phyloP scores from a whole-genome alignment of 2,113 vertebrate genomes.

The Fregetta grallaria region DNA sequence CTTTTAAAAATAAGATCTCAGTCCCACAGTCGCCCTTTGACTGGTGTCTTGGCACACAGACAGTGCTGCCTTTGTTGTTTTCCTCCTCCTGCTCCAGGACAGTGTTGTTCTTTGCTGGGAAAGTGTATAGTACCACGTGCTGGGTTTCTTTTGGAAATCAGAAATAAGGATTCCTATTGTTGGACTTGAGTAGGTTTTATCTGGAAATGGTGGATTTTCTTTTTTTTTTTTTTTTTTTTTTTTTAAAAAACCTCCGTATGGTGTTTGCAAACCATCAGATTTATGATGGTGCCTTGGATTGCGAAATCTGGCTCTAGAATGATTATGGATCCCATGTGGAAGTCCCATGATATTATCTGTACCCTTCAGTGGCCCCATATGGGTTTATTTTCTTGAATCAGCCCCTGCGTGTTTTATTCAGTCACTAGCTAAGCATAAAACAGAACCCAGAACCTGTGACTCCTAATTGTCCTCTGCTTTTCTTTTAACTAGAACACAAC shows the following conservation, averaged over 20 bases:
- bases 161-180: background rate
- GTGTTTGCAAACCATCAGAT: background rate
- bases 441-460: background rate
- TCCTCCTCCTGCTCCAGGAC: background rate
- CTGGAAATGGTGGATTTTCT: background rate
- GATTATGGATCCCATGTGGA: background rate
- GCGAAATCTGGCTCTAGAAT: background rate
- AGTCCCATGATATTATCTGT: background rate
- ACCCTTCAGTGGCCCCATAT: background rate
- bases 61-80: background rate
- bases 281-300: background rate
- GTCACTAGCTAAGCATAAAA: background rate
- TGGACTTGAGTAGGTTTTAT: background rate
- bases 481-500: background rate
- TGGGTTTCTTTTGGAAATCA: background rate
- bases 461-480: background rate
- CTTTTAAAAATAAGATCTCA: background rate
- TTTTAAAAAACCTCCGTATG: background rate
- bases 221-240: background rate
- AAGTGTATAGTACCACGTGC: accelerated
- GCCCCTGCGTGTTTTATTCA: background rate
- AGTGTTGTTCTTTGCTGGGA: background rate
- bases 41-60: background rate
- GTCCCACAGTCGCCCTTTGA: background rate
- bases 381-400: background rate